Evolutionary conservation across 64 coral and sea anemone genomes (phyloP).

Genomic region (Dendronephthya gigantea): DNA sequence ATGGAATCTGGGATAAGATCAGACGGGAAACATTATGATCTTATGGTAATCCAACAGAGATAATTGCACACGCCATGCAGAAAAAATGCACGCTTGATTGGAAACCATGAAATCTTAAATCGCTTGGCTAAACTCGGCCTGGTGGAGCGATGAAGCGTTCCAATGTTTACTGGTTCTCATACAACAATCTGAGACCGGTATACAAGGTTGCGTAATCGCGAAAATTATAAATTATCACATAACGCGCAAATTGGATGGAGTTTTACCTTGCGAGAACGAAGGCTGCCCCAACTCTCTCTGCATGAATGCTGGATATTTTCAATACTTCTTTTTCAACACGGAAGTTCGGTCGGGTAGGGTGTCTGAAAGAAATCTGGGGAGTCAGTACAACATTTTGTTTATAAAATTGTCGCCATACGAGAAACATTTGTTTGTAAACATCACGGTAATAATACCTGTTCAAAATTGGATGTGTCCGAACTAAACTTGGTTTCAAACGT

Average conservation of each 20-base stretch:
- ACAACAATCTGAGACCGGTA: background rate
- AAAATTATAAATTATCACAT: background rate
- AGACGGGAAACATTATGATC: background rate
- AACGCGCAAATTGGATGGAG: background rate
- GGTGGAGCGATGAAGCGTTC: background rate
- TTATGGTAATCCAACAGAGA: background rate
- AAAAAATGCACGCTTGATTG: conserved; percentile 19
- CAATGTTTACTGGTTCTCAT: background rate
- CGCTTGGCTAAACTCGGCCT: background rate
- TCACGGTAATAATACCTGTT: too few relatives aligned
- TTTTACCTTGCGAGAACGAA: too few relatives aligned
- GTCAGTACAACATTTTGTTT: too few relatives aligned
- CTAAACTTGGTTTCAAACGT: too few relatives aligned
- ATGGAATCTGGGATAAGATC: background rate
- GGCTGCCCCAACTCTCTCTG: too few relatives aligned
- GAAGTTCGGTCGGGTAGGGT: too few relatives aligned
- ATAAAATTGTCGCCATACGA: too few relatives aligned
- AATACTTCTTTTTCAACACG: too few relatives aligned
- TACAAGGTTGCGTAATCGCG: background rate
- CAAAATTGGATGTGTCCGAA: too few relatives aligned
- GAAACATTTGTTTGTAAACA: too few relatives aligned
- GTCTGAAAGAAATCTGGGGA: too few relatives aligned
- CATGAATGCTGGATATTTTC: too few relatives aligned
- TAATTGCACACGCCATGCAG: background rate
- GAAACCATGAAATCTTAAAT: background rate